Percentiles rank a stretch among this genome's conserved stretches.
Evolutionary conservation across 2,113 vertebrate species (phyloP).

Genomic region (Tragelaphus scriptus): DNA sequence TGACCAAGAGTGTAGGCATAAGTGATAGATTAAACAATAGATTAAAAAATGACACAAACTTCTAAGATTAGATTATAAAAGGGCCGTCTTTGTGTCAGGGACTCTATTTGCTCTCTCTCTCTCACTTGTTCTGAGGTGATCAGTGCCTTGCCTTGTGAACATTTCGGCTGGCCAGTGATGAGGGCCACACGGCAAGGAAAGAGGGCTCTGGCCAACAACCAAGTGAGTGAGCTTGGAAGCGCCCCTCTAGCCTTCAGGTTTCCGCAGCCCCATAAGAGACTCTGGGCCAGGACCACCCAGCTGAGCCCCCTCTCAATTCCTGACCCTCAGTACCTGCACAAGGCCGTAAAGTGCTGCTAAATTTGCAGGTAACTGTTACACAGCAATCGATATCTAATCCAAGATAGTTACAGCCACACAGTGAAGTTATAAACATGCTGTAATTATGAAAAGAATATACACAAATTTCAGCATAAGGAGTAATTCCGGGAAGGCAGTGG

Average conservation of each 20-base stretch:
- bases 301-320: accelerated
- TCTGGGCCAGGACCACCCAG: background rate
- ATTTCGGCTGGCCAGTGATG: background rate
- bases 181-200: background rate
- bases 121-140: background rate
- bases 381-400: background rate
- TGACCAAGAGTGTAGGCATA: no score
- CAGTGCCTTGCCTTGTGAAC: background rate
- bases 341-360: no score
- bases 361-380: background rate
- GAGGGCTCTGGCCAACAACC: background rate
- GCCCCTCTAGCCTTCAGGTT: no score
- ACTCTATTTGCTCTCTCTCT: background rate
- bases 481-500: background rate
- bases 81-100: no score
- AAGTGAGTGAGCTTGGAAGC: background rate
- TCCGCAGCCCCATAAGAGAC: background rate
- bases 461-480: background rate
- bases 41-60: background rate
- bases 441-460: background rate
- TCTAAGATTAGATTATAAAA: background rate
- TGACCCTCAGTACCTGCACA: no score
- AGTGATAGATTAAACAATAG: background rate
- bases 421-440: background rate
- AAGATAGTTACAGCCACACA: accelerated